Conservation (phyloP, 2,888 invertebrate species). For the Pristionchus fissidentatus region DNA sequence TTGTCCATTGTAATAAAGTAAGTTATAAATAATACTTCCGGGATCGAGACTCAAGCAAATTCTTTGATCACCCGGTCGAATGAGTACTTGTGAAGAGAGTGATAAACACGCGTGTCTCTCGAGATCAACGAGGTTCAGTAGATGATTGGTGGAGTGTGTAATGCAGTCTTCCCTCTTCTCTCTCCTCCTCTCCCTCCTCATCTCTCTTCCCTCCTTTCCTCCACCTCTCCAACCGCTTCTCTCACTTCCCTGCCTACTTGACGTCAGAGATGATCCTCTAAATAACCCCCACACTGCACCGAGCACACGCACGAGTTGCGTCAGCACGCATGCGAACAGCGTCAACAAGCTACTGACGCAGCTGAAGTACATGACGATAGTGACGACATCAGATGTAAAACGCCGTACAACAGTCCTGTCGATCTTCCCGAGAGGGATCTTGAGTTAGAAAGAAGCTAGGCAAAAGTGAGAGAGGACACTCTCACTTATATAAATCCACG, state of each 20-base stretch:
- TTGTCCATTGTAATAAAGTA: not conserved
- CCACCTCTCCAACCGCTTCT: not conserved
- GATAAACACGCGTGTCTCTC: too few species aligned
- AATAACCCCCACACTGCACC: slow-evolving; percentile 2
- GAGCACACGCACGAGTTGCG: slow-evolving; percentile 12
- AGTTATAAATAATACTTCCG: not conserved
- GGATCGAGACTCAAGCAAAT: too few species aligned
- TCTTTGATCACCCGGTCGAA: too few species aligned
- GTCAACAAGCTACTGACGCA: slow-evolving; percentile 4
- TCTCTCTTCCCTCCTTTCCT: not conserved
- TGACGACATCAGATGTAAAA: not conserved
- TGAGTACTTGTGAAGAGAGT: too few species aligned
- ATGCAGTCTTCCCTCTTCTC: slow-evolving; percentile 25
- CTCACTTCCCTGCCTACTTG: not conserved
- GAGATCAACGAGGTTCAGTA: not conserved
- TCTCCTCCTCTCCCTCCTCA: not conserved
- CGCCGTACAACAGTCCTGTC: too few species aligned
- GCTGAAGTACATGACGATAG: slow-evolving; percentile 24
- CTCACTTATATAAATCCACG: too few species aligned
- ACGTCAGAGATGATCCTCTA: slow-evolving; percentile 34
- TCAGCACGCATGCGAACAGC: too few species aligned
- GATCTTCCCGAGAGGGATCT: too few species aligned
- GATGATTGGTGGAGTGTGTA: not conserved
- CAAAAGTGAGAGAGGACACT: too few species aligned
- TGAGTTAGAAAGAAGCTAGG: too few species aligned